A percentile compares a stretch with the other conserved stretches of the same genome.
These are phyloP conservation scores for Irena cyanogastra DNA, from an alignment of 2,113 vertebrate species.

Conservation along the genomic window DNA sequence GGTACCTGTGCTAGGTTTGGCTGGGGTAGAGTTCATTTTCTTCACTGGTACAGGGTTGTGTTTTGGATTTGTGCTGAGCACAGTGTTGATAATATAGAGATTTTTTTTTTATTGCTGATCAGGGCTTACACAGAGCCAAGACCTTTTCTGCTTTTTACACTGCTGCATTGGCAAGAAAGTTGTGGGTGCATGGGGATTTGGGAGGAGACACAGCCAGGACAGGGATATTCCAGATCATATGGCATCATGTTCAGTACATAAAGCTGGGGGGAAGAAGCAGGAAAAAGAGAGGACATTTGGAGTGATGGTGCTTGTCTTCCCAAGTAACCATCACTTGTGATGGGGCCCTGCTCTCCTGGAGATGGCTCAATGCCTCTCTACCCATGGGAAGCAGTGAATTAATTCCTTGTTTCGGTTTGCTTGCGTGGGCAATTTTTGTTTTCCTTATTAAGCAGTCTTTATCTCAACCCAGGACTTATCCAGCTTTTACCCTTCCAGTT, in stretches of 20 bases:
- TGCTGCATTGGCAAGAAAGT: background rate
- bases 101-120: background rate
- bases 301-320: background rate
- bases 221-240: background rate
- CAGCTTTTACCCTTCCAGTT: background rate
- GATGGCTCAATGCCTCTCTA: background rate
- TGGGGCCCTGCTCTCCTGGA: background rate
- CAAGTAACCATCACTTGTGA: background rate
- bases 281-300: background rate
- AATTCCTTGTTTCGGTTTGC: background rate
- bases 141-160: background rate
- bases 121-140: background rate
- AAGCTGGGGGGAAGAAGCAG: background rate
- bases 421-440: rapidly evolving
- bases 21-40: background rate
- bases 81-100: background rate
- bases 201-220: background rate
- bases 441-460: background rate
- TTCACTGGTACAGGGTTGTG: background rate
- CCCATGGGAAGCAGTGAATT: background rate
- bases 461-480: background rate
- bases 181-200: background rate
- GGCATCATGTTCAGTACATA: background rate
- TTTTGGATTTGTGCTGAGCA: background rate
- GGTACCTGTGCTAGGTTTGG: background rate